Evolutionary conservation across 2,113 vertebrate species (phyloP).

Genomic region (Rynchops niger): DNA sequence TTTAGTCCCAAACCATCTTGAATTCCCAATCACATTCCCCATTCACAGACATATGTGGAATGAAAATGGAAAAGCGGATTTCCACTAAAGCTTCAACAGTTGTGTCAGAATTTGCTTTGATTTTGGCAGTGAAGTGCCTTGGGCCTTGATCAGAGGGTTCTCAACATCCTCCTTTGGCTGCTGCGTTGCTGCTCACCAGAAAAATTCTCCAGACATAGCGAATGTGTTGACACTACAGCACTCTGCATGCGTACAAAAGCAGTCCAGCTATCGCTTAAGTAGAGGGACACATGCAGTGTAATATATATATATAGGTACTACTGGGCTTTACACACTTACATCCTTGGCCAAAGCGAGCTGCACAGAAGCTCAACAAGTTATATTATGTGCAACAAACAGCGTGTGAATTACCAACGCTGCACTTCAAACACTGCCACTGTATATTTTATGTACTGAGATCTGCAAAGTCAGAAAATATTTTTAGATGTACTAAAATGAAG

Average conservation of each 20-base stretch:
- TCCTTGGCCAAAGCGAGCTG: background rate
- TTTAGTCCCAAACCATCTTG: background rate
- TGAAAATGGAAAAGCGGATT: background rate
- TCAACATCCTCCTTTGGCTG: background rate
- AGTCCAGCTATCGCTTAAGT: accelerated
- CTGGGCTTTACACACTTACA: background rate
- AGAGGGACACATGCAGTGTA: accelerated
- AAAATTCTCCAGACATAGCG: background rate
- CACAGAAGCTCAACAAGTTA: background rate
- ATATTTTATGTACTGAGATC: background rate
- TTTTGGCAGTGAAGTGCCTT: background rate
- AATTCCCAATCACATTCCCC: background rate
- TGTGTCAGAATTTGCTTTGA: background rate
- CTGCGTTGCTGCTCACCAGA: background rate
- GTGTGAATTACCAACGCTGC: background rate
- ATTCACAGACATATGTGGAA: background rate
- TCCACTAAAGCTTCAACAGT: background rate
- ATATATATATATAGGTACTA: accelerated
- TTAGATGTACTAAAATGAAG: background rate
- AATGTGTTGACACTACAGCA: background rate
- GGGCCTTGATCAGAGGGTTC: background rate
- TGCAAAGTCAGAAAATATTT: background rate
- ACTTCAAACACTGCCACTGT: background rate
- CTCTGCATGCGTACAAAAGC: accelerated
- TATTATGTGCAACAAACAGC: background rate